These are phyloP conservation scores for Drosophila cognata DNA, from an alignment of 2,888 invertebrate genomes.

Conservation along the genomic window DNA sequence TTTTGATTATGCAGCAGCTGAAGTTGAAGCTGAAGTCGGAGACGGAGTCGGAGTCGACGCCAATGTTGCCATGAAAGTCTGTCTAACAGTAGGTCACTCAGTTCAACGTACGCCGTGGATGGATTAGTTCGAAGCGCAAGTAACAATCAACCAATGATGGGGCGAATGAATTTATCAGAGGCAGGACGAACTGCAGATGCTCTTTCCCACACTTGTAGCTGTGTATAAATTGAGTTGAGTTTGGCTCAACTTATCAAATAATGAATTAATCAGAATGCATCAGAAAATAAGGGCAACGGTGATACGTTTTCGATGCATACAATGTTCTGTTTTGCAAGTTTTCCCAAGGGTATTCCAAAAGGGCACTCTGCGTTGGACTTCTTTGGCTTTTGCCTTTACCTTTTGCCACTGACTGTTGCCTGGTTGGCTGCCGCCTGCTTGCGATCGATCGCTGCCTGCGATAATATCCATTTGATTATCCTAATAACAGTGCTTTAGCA, in stretches of 20 bases:
- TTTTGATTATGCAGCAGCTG: conserved; percentile 75
- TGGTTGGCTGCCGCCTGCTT: conserved; percentile 14
- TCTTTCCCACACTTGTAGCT: conserved; percentile 19
- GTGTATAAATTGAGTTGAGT: neutral
- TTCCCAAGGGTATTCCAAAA: conserved; percentile 43
- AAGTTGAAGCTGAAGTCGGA: conserved; percentile 11
- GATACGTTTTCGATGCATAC: neutral
- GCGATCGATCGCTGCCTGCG: conserved; percentile 80
- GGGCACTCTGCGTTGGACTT: conserved; percentile 1
- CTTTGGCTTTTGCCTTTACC: conserved; percentile 8
- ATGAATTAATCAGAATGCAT: conserved; percentile 37
- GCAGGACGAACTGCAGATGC: conserved; percentile 31
- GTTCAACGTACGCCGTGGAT: conserved; percentile 71
- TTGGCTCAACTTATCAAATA: conserved; percentile 17
- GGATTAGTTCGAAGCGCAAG: conserved; percentile 61
- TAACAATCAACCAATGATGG: conserved; percentile 12
- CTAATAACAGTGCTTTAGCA: conserved; percentile 85
- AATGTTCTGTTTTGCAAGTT: conserved; percentile 2
- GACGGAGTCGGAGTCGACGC: conserved; percentile 7
- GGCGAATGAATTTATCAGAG: conserved; percentile 20
- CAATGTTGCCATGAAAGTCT: conserved; percentile 11
- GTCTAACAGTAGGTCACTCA: conserved; percentile 74
- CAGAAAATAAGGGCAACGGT: conserved; percentile 1
- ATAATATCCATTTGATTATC: conserved; percentile 85
- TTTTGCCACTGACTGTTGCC: conserved; percentile 19